Evolutionary conservation across 2,113 vertebrate genomes (phyloP), one percentile per base, ranked within the genome.

Genomic region (Patagioenas fasciata): DNA sequence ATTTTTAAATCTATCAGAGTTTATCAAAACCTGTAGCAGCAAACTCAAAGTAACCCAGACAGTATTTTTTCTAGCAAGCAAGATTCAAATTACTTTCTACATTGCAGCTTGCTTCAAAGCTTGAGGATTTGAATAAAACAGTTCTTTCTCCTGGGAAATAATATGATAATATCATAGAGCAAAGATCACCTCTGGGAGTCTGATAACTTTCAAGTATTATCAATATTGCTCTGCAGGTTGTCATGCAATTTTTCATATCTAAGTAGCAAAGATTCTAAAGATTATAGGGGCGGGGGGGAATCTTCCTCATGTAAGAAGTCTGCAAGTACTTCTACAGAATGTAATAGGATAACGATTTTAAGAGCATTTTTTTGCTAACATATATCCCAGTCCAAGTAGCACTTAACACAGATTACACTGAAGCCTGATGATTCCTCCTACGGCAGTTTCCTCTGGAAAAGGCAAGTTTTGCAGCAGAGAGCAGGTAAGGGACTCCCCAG

Each of bases 231-330:
- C 26, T 0, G 1, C 14, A 65, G 19, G 14, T 56, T 84, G 67
- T 9, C 15, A 51, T 11, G 23, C 15, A 36, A 64, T 47, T 77
- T 91, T 88, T n/a, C 47, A 71, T 65, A 25, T 32, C 28, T 31
- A 72, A 83, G 80, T 11, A 77, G 34, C 28, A 58, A 80, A 56
- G 32, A 72, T n/a, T 53, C 20, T 32, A 61, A 42, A 70, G 40
- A 23, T 6, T 40, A 9, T 0, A 2, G 5, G 4, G 7, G 1
- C 12, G 20, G 5, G 6, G 10, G 23, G 5, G 13, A 31, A 19
- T 7, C 5, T 3, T 69, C 58, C 17, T 69, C 19, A 7, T 53
- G 1, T 4, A n/a, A 74, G 40, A 53, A 47, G 10, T 18, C 42
- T 67, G 3, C 21, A 72, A 75, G 11, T 69, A 56, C 6, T 86